Evolutionary conservation across 2,797 vertebrate species (phyloP).

Genomic region (Lepus townsendii): DNA sequence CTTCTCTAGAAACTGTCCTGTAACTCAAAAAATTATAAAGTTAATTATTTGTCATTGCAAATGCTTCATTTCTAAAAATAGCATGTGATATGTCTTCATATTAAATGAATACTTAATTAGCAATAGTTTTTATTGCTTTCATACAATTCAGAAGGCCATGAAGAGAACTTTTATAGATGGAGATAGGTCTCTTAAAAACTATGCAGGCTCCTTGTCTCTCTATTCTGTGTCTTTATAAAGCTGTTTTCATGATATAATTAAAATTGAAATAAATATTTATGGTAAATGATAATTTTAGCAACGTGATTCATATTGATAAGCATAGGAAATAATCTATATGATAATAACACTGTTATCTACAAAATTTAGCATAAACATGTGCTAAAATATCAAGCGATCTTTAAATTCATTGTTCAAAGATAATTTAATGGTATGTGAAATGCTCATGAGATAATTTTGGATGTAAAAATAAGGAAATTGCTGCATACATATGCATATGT

Average conservation of each 20-base stretch:
- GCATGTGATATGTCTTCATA: neutral
- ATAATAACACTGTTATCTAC: neutral
- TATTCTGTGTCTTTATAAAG: neutral
- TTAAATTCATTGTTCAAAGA: neutral
- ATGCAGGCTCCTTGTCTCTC: neutral
- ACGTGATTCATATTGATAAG: neutral
- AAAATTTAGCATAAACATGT: neutral
- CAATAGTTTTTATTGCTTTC: neutral
- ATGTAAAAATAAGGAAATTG: neutral
- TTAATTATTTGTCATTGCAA: conserved; percentile 10
- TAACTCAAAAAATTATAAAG: neutral
- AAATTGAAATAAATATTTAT: conserved; percentile 8
- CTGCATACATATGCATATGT: neutral
- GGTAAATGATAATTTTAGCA: neutral
- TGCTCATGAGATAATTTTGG: conserved; percentile 8
- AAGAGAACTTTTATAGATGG: neutral
- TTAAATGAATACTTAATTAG: conserved; percentile 43
- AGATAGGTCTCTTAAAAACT: neutral
- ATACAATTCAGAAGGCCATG: neutral
- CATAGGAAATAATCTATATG: neutral
- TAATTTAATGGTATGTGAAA: conserved; percentile 6
- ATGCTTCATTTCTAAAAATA: conserved; percentile 41
- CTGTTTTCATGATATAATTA: neutral
- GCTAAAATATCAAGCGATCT: neutral
- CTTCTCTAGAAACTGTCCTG: neutral